Conservation (phyloP, 37 sponge, comb jelly and placozoan genomes). For the Geodia barretti region DNA sequence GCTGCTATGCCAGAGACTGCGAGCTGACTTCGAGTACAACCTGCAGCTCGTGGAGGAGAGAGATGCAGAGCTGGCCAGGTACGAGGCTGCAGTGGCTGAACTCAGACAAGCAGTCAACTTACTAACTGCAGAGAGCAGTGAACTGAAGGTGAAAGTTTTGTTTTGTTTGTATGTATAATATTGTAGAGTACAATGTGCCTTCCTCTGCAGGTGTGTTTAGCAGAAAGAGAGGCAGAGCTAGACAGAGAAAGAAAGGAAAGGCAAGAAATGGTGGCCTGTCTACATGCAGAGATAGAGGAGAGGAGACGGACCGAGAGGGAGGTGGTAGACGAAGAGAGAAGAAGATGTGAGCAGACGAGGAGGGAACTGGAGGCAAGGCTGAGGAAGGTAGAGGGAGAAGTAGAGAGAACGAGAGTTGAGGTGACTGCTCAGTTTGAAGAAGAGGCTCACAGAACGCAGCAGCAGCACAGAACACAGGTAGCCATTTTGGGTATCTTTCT, state of each 20-base stretch:
- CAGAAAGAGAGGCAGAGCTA: neutral
- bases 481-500: neutral
- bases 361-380: slow-evolving; percentile 30
- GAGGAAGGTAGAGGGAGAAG: slow-evolving; percentile 29
- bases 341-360: neutral
- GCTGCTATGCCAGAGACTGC: slow-evolving; percentile 11
- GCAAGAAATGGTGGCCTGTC: neutral
- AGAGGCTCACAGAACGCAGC: neutral
- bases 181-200: no score
- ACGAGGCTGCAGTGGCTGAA: slow-evolving; percentile 43
- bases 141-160: slow-evolving; percentile 31
- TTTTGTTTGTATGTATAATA: neutral
- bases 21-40: slow-evolving; percentile 56
- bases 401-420: neutral
- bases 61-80: slow-evolving; percentile 47
- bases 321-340: neutral
- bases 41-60: slow-evolving; percentile 39
- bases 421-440: slow-evolving; percentile 38
- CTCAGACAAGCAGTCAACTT: slow-evolving; percentile 26
- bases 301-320: neutral
- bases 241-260: neutral
- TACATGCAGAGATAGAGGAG: neutral
- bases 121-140: slow-evolving; percentile 55
- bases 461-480: neutral
- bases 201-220: neutral